A percentile compares a stretch with the other conserved stretches of the same genome.
These are phyloP conservation scores for Aythya baeri DNA, from an alignment of 2,113 vertebrate species.

Conservation along the genomic window DNA sequence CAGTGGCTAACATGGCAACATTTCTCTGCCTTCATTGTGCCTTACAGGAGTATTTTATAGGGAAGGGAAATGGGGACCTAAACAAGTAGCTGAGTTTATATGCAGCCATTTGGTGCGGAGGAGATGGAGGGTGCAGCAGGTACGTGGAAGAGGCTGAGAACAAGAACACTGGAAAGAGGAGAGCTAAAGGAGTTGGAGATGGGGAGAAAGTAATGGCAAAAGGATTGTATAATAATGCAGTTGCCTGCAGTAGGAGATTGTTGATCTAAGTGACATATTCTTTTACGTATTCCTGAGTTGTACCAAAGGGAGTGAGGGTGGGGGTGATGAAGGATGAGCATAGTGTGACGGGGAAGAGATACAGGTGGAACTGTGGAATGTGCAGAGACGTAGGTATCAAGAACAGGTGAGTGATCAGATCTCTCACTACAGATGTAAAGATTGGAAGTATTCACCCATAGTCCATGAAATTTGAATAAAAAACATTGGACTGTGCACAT, in stretches of 20 bases:
- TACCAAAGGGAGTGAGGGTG: neutral
- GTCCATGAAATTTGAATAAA: neutral
- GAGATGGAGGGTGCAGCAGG: neutral
- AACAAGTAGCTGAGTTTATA: neutral
- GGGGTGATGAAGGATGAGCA: neutral
- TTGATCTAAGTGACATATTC: neutral
- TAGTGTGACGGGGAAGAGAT: neutral
- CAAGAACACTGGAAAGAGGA: neutral
- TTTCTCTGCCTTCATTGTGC: neutral
- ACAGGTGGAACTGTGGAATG: neutral
- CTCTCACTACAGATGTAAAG: neutral
- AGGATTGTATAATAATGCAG: neutral
- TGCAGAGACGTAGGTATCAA: neutral
- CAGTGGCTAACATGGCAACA: neutral
- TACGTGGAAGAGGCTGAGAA: neutral
- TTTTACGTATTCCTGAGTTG: neutral
- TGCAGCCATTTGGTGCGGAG: neutral
- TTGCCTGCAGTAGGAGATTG: neutral
- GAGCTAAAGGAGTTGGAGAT: neutral
- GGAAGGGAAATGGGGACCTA: neutral
- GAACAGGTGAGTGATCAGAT: neutral
- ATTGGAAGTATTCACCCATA: neutral
- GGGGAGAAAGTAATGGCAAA: neutral
- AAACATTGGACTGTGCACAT: neutral
- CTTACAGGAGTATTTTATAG: neutral